phyloP scores from a whole-genome alignment of 2,888 invertebrate genomes.

The Nymphalis urticae region DNA sequence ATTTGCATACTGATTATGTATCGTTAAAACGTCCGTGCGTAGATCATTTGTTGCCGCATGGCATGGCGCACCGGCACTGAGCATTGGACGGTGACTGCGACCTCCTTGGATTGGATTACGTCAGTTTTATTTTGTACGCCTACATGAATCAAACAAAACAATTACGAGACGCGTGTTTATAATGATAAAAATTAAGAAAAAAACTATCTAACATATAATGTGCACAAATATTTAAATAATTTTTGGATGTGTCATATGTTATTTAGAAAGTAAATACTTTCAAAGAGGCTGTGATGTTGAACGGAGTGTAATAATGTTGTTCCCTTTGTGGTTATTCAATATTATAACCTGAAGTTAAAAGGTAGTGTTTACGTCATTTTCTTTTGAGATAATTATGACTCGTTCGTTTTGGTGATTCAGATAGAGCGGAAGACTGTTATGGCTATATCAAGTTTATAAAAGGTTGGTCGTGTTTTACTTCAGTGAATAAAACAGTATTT shows the following conservation, averaged over 20 bases:
- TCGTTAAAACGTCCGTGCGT: slow-evolving; percentile 64
- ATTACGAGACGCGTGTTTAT: slow-evolving; percentile 24
- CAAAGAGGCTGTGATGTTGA: slow-evolving; percentile 35
- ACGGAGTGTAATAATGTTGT: slow-evolving; percentile 40
- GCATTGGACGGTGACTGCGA: slow-evolving; percentile 40
- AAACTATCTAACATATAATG: not conserved
- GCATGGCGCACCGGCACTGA: slow-evolving; percentile 42
- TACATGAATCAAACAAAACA: slow-evolving; percentile 41
- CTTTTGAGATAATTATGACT: slow-evolving; percentile 59
- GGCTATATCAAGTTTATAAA: slow-evolving; percentile 31
- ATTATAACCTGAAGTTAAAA: slow-evolving; percentile 48
- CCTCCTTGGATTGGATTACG: slow-evolving; percentile 61
- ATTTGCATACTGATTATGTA: slow-evolving; percentile 54
- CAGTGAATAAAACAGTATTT: slow-evolving; percentile 7
- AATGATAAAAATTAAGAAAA: slow-evolving; percentile 12
- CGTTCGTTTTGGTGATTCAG: slow-evolving; percentile 65
- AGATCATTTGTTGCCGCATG: slow-evolving; percentile 49
- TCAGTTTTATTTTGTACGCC: slow-evolving; percentile 56
- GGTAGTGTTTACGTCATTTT: slow-evolving; percentile 69
- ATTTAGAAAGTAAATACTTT: slow-evolving; percentile 48
- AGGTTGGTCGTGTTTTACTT: slow-evolving; percentile 22
- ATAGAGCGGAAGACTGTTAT: slow-evolving; percentile 53
- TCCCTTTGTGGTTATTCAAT: slow-evolving; percentile 49
- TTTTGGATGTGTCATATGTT: slow-evolving; percentile 44
- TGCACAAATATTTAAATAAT: not conserved